These are phyloP conservation scores for Cyanoramphus novaezelandiae DNA, from an alignment of 2,113 vertebrate genomes.

Conservation along the genomic window DNA sequence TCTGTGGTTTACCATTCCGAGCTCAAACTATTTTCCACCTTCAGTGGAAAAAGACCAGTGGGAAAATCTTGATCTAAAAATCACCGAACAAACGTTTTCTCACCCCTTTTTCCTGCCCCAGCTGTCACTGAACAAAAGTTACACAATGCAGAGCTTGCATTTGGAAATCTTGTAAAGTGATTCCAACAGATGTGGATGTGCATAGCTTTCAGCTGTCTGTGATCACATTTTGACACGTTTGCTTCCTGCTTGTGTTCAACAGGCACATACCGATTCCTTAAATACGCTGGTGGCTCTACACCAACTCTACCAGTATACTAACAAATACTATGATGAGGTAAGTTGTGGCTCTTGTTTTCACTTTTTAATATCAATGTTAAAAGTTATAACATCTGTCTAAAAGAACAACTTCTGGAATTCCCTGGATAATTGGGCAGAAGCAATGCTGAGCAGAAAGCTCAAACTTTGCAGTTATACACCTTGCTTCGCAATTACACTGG, in stretches of 20 bases:
- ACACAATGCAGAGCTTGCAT: not conserved
- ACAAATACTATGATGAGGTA: slow-evolving; percentile 98
- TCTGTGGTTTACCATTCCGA: not conserved
- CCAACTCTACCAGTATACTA: slow-evolving; percentile 97
- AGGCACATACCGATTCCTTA: slow-evolving; percentile 96
- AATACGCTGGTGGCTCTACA: slow-evolving; percentile 95
- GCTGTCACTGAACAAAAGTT: not conserved
- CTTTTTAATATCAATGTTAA: not conserved
- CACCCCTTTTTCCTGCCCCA: not conserved
- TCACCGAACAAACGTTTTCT: not conserved
- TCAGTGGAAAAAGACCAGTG: not conserved
- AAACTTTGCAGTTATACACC: not conserved
- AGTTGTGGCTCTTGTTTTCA: slow-evolving; percentile 31
- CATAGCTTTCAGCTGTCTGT: not conserved
- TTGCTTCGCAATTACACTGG: not conserved
- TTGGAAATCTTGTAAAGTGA: not conserved
- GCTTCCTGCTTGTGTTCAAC: slow-evolving; percentile 39
- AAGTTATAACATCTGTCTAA: not conserved
- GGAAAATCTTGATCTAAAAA: slow-evolving; percentile 4
- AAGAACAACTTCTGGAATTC: not conserved
- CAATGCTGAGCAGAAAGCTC: not conserved
- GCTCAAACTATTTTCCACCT: slow-evolving; percentile 1
- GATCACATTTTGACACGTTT: slow-evolving; percentile 10
- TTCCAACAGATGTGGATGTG: not conserved
- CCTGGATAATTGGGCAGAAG: not conserved